Percentiles rank a stretch among this genome's conserved stretches.
Evolutionary conservation across 2,113 vertebrate genomes (phyloP).

Genomic region (Orthonyx spaldingii): DNA sequence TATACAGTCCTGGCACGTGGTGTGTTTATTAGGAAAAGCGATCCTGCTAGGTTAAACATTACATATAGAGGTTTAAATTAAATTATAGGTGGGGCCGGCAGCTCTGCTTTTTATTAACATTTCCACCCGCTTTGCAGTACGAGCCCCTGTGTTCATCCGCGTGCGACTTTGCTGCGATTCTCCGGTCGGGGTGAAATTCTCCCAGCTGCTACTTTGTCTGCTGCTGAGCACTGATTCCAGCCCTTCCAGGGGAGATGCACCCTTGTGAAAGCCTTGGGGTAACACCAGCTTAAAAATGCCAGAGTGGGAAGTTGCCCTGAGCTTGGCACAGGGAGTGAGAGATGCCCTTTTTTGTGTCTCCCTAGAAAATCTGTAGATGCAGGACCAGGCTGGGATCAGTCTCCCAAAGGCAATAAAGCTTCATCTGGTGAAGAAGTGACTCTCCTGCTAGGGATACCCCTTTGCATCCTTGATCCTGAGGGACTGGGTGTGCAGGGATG

Average conservation of each 20-base stretch:
- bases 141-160: neutral
- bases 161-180: fast-evolving
- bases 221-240: neutral
- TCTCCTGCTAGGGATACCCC: neutral
- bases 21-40: constrained; percentile 8
- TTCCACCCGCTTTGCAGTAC: neutral
- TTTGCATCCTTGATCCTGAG: neutral
- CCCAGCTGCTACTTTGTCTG: neutral
- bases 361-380: neutral
- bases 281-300: neutral
- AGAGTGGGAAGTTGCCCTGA: neutral
- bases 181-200: neutral
- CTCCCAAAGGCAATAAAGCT: neutral
- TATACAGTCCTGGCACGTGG: neutral
- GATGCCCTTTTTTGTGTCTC: neutral
- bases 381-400: neutral
- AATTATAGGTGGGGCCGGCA: constrained; percentile 24
- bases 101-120: constrained; percentile 34
- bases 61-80: constrained; percentile 26
- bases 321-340: neutral
- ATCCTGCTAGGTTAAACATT: constrained; percentile 34
- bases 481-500: neutral
- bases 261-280: neutral
- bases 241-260: neutral
- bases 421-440: neutral